Percentiles rank a stretch among this genome's conserved stretches.
Conservation (phyloP, 2,113 vertebrate species). For the Atractosteus spatula region DNA sequence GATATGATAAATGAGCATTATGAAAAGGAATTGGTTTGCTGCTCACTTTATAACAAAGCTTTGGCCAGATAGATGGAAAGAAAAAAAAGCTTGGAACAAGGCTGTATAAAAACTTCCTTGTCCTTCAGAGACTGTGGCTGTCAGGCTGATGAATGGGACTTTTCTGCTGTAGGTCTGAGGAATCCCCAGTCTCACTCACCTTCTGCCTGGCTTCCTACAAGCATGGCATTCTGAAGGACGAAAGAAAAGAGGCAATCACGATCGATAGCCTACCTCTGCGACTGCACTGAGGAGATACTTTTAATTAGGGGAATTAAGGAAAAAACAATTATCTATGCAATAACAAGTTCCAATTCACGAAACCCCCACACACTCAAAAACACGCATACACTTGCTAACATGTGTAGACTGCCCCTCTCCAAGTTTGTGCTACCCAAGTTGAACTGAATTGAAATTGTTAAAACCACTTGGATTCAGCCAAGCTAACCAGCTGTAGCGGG, state of each 20-base stretch:
- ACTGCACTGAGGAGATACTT: background rate
- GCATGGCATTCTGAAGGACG: background rate
- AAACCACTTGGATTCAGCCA: slow-evolving; percentile 10
- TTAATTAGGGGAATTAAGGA: background rate
- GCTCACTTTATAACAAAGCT: background rate
- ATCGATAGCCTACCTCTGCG: background rate
- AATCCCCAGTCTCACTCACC: background rate
- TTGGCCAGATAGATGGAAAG: background rate
- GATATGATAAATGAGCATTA: background rate
- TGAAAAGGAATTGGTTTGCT: background rate
- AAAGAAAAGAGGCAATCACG: background rate
- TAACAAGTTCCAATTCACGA: background rate
- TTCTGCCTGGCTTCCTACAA: background rate
- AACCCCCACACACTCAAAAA: slow-evolving; percentile 6
- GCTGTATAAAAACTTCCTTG: slow-evolving; percentile 1
- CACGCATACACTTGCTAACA: background rate
- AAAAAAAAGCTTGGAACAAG: background rate
- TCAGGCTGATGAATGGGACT: background rate
- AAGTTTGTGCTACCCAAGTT: background rate
- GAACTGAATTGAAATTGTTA: slow-evolving; percentile 21
- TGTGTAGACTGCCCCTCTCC: background rate
- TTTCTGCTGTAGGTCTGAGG: background rate
- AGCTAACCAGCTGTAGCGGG: slow-evolving; percentile 36
- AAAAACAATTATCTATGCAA: background rate
- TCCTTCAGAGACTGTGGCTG: background rate